These are phyloP conservation scores for Eumaeus atala DNA, from an alignment of 1,140 invertebrate genomes.

Conservation along the genomic window DNA sequence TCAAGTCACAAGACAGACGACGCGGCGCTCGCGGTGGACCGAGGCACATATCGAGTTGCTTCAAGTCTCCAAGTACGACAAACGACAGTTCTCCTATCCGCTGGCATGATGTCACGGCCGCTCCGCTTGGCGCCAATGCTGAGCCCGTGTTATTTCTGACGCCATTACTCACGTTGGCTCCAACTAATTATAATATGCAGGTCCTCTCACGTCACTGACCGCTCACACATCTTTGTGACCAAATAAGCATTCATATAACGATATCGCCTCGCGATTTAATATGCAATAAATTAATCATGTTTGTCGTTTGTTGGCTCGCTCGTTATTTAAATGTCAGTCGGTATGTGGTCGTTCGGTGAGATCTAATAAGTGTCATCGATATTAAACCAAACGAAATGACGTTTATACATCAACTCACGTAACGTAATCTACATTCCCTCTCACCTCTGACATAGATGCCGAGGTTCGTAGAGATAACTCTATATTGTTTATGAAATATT, in stretches of 20 bases:
- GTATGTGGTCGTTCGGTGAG: conserved; percentile 40
- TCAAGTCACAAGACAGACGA: conserved; percentile 64
- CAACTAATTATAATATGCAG: conserved; percentile 70
- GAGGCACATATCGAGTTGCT: no score
- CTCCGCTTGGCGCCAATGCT: conserved; percentile 62
- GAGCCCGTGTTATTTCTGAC: conserved; percentile 63
- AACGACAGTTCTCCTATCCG: conserved; percentile 46
- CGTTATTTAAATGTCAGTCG: neutral
- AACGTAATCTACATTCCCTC: conserved; percentile 55
- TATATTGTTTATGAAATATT: neutral
- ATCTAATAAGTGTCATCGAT: conserved; percentile 47
- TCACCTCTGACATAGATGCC: conserved; percentile 56
- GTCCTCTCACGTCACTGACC: conserved; percentile 71
- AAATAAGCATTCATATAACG: conserved; percentile 28
- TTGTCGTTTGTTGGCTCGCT: conserved; percentile 18
- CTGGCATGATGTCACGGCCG: conserved; percentile 46
- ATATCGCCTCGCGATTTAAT: conserved; percentile 13
- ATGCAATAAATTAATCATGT: conserved; percentile 25
- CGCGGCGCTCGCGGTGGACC: conserved; percentile 55
- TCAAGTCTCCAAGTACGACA: conserved; percentile 72
- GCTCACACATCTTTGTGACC: conserved; percentile 40
- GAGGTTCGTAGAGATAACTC: conserved; percentile 12
- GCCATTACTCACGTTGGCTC: conserved; percentile 69
- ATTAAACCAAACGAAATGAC: conserved; percentile 34
- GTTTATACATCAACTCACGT: conserved; percentile 38